phyloP scores from a whole-genome alignment of 2,797 vertebrate genomes.

The Gymnothorax reevesii region DNA sequence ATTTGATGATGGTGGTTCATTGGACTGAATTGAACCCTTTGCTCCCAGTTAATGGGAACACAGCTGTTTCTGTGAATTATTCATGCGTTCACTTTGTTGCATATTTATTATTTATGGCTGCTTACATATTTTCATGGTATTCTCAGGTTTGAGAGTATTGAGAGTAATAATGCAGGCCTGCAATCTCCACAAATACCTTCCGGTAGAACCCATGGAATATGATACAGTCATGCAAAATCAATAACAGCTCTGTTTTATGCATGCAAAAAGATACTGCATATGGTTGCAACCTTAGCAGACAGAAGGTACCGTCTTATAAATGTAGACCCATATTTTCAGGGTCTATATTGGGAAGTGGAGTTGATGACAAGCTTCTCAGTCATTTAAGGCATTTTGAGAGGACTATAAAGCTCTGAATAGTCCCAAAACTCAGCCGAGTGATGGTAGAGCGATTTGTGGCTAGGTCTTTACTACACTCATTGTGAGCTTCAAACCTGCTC shows the following conservation, averaged over 20 bases:
- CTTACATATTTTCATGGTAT: not conserved
- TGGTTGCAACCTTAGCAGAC: not conserved
- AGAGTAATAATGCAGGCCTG: not conserved
- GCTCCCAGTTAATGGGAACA: not conserved
- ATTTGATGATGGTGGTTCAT: not conserved
- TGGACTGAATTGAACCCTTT: not conserved
- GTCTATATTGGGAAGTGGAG: not conserved
- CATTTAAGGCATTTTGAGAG: not conserved
- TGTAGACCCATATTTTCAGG: not conserved
- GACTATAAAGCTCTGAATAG: slow-evolving; percentile 2
- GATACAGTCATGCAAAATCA: not conserved
- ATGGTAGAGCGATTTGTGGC: slow-evolving; percentile 4
- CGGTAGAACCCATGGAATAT: not conserved
- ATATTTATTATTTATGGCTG: slow-evolving; percentile 14
- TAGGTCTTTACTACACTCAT: not conserved
- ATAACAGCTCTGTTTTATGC: not conserved
- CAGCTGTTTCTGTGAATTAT: not conserved
- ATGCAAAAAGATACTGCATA: not conserved
- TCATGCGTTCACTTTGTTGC: slow-evolving; percentile 4
- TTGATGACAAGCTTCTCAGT: not conserved
- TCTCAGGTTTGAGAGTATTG: not conserved
- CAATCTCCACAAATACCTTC: not conserved
- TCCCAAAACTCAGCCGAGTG: not conserved
- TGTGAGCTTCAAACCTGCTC: not conserved
- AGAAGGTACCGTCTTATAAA: not conserved